These are phyloP conservation scores for Norana najaformis DNA, from an alignment of 2,888 invertebrate species.

Conservation along the genomic window DNA sequence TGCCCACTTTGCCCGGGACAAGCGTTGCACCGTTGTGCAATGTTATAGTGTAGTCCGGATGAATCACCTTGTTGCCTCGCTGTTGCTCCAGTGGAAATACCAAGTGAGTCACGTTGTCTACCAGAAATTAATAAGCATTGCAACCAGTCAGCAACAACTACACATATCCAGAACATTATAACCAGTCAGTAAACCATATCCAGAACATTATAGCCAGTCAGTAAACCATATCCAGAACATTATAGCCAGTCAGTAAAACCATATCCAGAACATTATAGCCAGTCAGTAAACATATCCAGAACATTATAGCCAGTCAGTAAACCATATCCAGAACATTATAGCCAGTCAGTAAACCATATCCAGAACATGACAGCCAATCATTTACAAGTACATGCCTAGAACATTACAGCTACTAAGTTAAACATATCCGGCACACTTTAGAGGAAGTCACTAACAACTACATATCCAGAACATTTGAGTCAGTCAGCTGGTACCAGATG, in stretches of 20 bases:
- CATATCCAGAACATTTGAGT: too few relatives aligned
- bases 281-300: background rate
- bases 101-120: constrained; percentile 56
- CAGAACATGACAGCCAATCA: background rate
- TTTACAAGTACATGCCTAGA: background rate
- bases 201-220: too few relatives aligned
- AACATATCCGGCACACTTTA: background rate
- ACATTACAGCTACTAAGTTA: background rate
- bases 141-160: background rate
- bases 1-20: constrained; percentile 52
- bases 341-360: too few relatives aligned
- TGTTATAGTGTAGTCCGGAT: constrained; percentile 52
- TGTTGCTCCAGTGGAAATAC: constrained; percentile 57
- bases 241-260: background rate
- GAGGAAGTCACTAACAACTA: background rate
- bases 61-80: constrained; percentile 47
- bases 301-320: too few relatives aligned
- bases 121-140: background rate
- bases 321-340: too few relatives aligned
- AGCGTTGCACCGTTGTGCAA: constrained; percentile 54
- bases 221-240: background rate
- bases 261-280: too few relatives aligned
- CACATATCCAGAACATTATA: background rate
- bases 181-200: too few relatives aligned
- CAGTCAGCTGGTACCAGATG: background rate